Evolutionary conservation across 2,797 vertebrate genomes (phyloP), one percentile per base, ranked within the genome.

Genomic region (Melanotaenia parkinsoni): DNA sequence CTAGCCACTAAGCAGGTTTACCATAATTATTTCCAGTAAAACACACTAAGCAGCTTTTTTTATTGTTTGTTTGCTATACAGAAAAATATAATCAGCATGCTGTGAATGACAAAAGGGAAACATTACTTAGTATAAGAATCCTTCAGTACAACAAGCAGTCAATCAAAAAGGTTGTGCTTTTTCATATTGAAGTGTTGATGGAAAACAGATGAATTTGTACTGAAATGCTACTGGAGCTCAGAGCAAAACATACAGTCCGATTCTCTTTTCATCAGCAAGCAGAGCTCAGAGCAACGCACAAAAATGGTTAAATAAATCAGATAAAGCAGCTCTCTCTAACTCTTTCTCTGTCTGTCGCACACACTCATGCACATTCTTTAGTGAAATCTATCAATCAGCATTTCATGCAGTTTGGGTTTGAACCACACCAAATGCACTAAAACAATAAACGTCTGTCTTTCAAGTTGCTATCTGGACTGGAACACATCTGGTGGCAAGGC

Each of bases 381-480:
- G 90, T 91, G 80, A 93, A 92, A 92, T 85, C 88, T 92, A 93
- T 95, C 93, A 91, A 89, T 94, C 93, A 92, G 85, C 90, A 87
- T 92, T 93, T 93, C 91, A 91, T 90, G 88, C 91, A 84, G 90
- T 93, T 93, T 89, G 90, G 90, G 89, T 91, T 86, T 91, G 87
- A 92, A 92, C 91, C 90, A 90, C 89, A 92, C 90, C 87, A 93
- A 93, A 91, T 89, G 88, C 91, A 92, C 92, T 92, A 92, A 91
- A 95, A 95, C 92, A 94, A 95, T 95, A 94, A 95, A 94, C 88
- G 91, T 91, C 91, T 90, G 92, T 94, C 94, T 95, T 95, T 95
- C 91, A 93, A 93, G 93, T 94, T 87, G 77, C 86, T 92, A 93
- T 94, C 91, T 88, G 90, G 93, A 91, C 87, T 92, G 90, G 91